Evolutionary conservation across 2,797 vertebrate genomes (phyloP), one percentile per base, ranked within the genome.

Genomic region (Xerus rutilus): DNA sequence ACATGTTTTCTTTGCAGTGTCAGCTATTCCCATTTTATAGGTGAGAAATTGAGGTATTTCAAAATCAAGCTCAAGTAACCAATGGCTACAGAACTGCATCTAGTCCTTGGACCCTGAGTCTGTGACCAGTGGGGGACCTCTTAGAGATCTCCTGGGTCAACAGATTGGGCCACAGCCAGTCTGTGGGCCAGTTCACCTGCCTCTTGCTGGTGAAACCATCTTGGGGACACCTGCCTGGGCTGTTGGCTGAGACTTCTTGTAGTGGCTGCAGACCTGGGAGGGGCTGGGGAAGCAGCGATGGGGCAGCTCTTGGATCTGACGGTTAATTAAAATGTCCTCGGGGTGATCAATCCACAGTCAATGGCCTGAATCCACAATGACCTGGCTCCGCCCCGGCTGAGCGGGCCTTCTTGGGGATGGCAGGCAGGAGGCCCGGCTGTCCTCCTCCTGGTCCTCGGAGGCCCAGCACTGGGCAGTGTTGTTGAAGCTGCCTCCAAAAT

Each of bases 241-340:
- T 25, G 21, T n/a, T 62, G 57, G 13, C 87, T 23, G 21, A 5
- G 8, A 81, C 54, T 73, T 43, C 23, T 59, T 39, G 64, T 54
- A 17, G 74, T 67, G 76, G 67, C 49, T 57, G 28, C 30, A 13
- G 76, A 74, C 10, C 10, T 12, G n/a, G 64, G 79, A 74, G 64
- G 32, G 52, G 1, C 25, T 39, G n/a, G 62, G 73, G 86, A 65
- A 72, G 86, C 73, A 79, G 73, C 45, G 21, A 72, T 25, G 79
- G 72, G 82, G 83, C 86, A 28, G 62, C 89, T 94, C 94, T 81
- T 87, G 89, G 96, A 96, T 69, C 87, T 79, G 93, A 85, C 1
- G 17, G 97, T 97, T 97, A 97, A 98, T 98, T 97, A 98, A 97
- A 98, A 97, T 90, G 89, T 95, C 94, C 95, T 96, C 73, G 52